Evolutionary conservation across 2,113 vertebrate genomes (phyloP), one percentile per base, ranked within the genome.

Genomic region (Puma concolor): DNA sequence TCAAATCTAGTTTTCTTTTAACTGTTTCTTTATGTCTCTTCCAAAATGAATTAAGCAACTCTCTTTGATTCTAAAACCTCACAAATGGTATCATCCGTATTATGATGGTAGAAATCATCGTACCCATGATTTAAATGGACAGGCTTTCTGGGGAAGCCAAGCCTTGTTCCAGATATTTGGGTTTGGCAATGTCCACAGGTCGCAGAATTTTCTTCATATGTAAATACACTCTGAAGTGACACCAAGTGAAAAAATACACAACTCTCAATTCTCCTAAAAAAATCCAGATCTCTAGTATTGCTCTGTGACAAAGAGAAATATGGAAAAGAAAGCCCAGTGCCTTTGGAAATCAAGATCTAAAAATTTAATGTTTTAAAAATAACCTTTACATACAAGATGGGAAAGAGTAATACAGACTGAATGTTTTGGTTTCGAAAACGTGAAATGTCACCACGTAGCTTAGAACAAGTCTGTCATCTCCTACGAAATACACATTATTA

Each of bases 361-460:
- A 16, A 97, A 97, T 98, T 98, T 99, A 98, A 98, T 0, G 81
- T 87, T 97, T 97, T 48, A 76, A 98, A 98, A 98, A 94, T 0
- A 93, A 60, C n/a, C 52, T 98, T 88, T 98, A 98, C 54, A 88
- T 98, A 98, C 63, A 91, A 80, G 81, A 94, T 52, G 97, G 95
- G 82, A 88, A 90, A 97, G 57, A 97, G 33, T 82, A 91, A 95
- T 95, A 98, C n/a, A 95, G n/a, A 81, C 82, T 92, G 94, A 90
- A 87, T n/a, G 38, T 85, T 95, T 93, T 96, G 14, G 94, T 95
- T 88, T 74, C 77, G 29, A 97, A 98, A 98, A 96, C 9, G 52
- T 84, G 38, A 95, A 88, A 94, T 91, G 93, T 94, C 94, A 92
- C 63, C 52, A 95, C 72, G 25, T 52, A 94, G 87, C 57, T 96